These are phyloP conservation scores for Pterocles gutturalis DNA, from an alignment of 2,113 vertebrate species.

Conservation along the genomic window DNA sequence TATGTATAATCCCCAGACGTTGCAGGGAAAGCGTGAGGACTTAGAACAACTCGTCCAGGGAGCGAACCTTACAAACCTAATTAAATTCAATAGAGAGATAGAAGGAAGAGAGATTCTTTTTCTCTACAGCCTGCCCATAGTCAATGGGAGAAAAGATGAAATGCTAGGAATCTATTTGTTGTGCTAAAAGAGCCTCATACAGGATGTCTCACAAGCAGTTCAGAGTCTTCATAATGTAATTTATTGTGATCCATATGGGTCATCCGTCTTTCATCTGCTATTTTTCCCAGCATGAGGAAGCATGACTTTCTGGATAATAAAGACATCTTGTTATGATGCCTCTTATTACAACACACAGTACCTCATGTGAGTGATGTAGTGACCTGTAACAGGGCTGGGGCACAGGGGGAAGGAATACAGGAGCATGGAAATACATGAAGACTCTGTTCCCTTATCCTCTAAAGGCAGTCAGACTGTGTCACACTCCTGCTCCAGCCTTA, in stretches of 20 bases:
- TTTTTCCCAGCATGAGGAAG: background rate
- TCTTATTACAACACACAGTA: background rate
- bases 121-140: background rate
- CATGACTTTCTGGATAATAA: background rate
- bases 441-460: background rate
- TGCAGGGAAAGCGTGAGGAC: background rate
- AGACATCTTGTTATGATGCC: background rate
- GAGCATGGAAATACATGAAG: background rate
- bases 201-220: constrained; percentile 3
- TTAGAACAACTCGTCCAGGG: background rate
- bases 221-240: constrained; percentile 5
- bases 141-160: constrained; percentile 35
- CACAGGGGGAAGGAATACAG: background rate
- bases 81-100: background rate
- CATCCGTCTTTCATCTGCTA: background rate
- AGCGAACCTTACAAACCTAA: constrained; percentile 11
- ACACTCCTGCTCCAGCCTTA: background rate
- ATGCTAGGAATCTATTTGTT: constrained; percentile 10
- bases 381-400: background rate
- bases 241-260: background rate
- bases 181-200: background rate
- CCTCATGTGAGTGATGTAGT: background rate
- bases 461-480: background rate
- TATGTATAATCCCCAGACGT: background rate
- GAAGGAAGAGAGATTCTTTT: constrained; percentile 1